Evolutionary conservation across 2,797 vertebrate species (phyloP), one percentile per base, ranked within the genome.

Genomic region (Phyllotis vaccarum): DNA sequence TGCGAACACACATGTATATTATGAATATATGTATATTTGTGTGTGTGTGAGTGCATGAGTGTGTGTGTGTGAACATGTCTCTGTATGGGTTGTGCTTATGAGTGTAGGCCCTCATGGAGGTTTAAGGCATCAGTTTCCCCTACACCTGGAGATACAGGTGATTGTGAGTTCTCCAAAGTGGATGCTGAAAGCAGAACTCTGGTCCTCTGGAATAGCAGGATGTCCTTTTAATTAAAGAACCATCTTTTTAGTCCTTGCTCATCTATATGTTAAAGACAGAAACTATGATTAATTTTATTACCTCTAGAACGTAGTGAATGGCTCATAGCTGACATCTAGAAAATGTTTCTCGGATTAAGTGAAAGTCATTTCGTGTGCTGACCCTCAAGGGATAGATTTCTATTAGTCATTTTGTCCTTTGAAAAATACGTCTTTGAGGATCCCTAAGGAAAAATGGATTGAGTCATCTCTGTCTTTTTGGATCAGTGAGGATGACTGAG

Each of bases 261-360:
- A 0, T 29, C 52, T 40, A 79, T 24, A 82, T 86, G 86, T 82
- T 86, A 40, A 91, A 96, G 60, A 34, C 24, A 60, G 31, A 72
- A 22, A 80, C 31, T 87, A 29, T 85, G 5, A 91, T 93, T 95
- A 80, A 1, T 72, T 92, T 66, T 3, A 9, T 24, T 90, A 34
- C 85, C 13, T 21, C 24, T 3, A 66, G 52, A 24, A 68, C 16
- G 37, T 31, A 91, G n/a, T 49, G 46, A 86, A n/a, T 78, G 56
- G 31, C 27, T 96, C 13, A 74, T 80, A 96, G 93, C 34, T 89
- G 49, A 11, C 86, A 16, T 37, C 72, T 92, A 87, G 81, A 95
- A 94, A 96, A 89, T 86, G 92, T 85, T 95, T 95, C 49, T 86
- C 79, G 34, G 90, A 93, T 93, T 95, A 93, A 91, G 88, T 74